Evolutionary conservation across 2,888 invertebrate genomes (phyloP).

Genomic region (Lycia hirtaria): DNA sequence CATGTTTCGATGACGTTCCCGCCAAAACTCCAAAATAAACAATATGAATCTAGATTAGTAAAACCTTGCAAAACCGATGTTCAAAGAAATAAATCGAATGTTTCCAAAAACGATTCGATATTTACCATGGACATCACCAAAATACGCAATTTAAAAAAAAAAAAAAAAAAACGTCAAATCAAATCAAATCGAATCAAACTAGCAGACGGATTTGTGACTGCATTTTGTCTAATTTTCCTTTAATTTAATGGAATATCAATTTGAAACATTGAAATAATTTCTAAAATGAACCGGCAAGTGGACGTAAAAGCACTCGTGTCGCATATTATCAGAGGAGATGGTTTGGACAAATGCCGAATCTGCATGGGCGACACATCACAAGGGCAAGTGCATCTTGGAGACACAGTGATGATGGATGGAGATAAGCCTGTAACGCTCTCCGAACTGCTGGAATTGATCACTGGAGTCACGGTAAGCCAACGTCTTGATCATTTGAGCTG

Average conservation of each 20-base stretch:
- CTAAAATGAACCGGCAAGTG: slow-evolving; percentile 70
- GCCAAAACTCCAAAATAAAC: too few species aligned
- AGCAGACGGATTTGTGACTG: too few species aligned
- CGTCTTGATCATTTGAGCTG: slow-evolving; percentile 33
- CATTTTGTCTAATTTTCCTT: not conserved
- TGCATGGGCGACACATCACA: slow-evolving; percentile 79
- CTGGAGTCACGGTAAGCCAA: slow-evolving; percentile 75
- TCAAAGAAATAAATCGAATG: too few species aligned
- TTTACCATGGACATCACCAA: too few species aligned
- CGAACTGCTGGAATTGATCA: slow-evolving; percentile 71
- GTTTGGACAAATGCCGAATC: slow-evolving; percentile 75
- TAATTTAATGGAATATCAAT: not conserved
- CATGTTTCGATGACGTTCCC: too few species aligned
- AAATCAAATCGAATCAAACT: too few species aligned
- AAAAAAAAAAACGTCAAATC: too few species aligned
- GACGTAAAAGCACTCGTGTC: slow-evolving; percentile 77
- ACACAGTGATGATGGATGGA: slow-evolving; percentile 78
- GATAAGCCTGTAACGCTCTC: slow-evolving; percentile 73
- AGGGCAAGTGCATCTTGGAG: slow-evolving; percentile 75
- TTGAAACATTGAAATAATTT: not conserved
- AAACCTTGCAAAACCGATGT: too few species aligned
- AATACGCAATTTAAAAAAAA: too few species aligned
- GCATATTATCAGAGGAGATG: slow-evolving; percentile 78
- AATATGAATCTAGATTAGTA: too few species aligned
- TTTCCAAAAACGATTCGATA: too few species aligned